Evolutionary conservation across 2,797 vertebrate genomes (phyloP).

Genomic region (Amblyopsis hoosieri): DNA sequence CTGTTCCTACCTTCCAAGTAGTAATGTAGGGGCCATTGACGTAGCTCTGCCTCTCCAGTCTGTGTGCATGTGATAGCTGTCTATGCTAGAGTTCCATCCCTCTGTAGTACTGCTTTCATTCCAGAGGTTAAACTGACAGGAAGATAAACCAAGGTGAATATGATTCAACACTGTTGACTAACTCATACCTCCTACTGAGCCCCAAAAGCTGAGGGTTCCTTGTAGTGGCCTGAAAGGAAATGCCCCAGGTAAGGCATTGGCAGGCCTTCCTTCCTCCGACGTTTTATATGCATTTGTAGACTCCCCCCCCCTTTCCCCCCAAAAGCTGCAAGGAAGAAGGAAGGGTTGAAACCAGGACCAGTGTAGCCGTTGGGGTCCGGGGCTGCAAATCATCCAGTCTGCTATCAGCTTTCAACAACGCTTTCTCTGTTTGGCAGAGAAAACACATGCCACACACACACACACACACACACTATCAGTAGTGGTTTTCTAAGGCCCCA

Average conservation of each 20-base stretch:
- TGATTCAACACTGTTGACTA: slow-evolving; percentile 22
- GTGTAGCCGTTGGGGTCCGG: slow-evolving; percentile 24
- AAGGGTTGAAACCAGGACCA: slow-evolving; percentile 28
- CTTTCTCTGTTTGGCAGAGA: slow-evolving; percentile 45
- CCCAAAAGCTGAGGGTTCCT: slow-evolving; percentile 31
- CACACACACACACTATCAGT: slow-evolving; percentile 35
- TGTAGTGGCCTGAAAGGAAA: slow-evolving; percentile 44
- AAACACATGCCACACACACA: slow-evolving; percentile 17
- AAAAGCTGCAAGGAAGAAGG: slow-evolving; percentile 37
- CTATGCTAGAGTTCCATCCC: slow-evolving; percentile 22
- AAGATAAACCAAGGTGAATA: slow-evolving; percentile 28
- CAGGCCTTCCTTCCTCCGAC: slow-evolving; percentile 41
- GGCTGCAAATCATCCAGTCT: slow-evolving; percentile 35
- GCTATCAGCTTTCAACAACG: slow-evolving; percentile 51
- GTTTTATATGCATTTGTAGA: slow-evolving; percentile 59
- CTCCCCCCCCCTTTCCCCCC: neutral
- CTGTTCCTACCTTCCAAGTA: slow-evolving; percentile 30
- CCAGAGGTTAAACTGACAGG: slow-evolving; percentile 34
- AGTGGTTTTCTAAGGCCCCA: slow-evolving; percentile 60
- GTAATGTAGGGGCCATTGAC: slow-evolving; percentile 10
- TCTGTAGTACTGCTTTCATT: slow-evolving; percentile 30
- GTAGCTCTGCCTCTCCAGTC: slow-evolving; percentile 3
- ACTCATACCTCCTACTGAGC: slow-evolving; percentile 26
- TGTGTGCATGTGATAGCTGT: slow-evolving; percentile 11
- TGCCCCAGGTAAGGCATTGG: slow-evolving; percentile 43